Conservation (phyloP, 2,888 invertebrate genomes). For the Molanna angustata region DNA sequence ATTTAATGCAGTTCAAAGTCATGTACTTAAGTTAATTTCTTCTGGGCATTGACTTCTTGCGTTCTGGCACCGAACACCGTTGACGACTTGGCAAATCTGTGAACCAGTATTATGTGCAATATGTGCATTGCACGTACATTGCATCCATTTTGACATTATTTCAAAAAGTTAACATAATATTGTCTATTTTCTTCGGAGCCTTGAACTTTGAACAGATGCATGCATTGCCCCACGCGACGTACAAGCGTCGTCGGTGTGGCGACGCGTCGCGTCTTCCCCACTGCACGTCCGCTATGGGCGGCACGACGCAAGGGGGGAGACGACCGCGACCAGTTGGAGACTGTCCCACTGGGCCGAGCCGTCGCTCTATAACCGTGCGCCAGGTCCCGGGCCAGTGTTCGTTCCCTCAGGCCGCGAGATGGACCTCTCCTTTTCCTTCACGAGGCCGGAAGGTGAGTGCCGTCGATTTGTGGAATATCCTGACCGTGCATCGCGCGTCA, state of each 20-base stretch:
- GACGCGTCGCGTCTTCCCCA: neutral
- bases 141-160: too few species aligned
- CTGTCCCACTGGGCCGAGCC: constrained; percentile 5
- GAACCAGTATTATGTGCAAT: too few species aligned
- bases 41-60: too few species aligned
- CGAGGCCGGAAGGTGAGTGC: constrained; percentile 30
- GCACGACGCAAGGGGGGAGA: neutral
- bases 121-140: too few species aligned
- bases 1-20: too few species aligned
- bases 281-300: neutral
- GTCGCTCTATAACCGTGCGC: constrained; percentile 16
- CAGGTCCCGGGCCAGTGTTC: constrained; percentile 32
- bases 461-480: constrained; percentile 4
- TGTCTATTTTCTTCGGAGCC: too few species aligned
- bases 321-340: neutral
- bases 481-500: constrained; percentile 9
- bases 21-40: too few species aligned
- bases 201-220: too few species aligned
- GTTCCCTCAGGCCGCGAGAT: constrained; percentile 32
- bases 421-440: constrained; percentile 27
- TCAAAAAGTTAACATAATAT: too few species aligned
- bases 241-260: constrained; percentile 3
- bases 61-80: too few species aligned
- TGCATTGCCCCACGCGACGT: constrained; percentile 38
- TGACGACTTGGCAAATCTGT: too few species aligned